phyloP scores from a whole-genome alignment of 2,113 vertebrate species.

The Craseonycteris thonglongyai region DNA sequence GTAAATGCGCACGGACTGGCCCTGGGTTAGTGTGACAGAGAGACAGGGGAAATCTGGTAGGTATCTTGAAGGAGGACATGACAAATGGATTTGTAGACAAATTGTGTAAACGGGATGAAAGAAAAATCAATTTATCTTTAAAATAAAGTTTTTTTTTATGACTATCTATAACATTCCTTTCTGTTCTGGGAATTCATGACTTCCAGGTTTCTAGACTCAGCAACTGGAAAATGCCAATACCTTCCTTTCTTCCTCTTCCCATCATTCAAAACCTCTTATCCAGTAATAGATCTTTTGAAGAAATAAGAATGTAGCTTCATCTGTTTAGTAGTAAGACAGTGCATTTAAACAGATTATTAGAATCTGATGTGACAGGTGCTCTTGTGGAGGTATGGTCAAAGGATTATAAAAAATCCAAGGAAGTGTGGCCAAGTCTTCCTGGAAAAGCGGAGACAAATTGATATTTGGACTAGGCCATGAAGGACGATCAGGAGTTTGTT shows the following conservation, averaged over 20 bases:
- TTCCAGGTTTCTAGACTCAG: slow-evolving; percentile 62
- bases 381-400: background rate
- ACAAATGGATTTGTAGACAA: slow-evolving; percentile 49
- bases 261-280: background rate
- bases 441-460: background rate
- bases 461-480: background rate
- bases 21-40: background rate
- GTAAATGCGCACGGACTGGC: background rate
- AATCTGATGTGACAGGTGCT: background rate
- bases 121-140: slow-evolving; percentile 52
- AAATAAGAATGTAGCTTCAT: background rate
- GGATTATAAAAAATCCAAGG: background rate
- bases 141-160: slow-evolving; percentile 47
- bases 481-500: background rate
- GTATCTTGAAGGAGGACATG: slow-evolving; percentile 17
- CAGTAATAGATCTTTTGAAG: background rate
- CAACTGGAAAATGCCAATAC: slow-evolving; percentile 33
- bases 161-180: slow-evolving; percentile 53
- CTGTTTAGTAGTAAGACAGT: background rate
- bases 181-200: slow-evolving; percentile 57
- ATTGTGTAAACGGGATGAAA: slow-evolving; percentile 52
- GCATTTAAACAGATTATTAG: background rate
- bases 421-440: background rate
- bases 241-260: background rate
- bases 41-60: background rate